Base-by-base conservation (phyloP, 2,797 vertebrate species). In the Sebastolobus alascanus region DNA sequence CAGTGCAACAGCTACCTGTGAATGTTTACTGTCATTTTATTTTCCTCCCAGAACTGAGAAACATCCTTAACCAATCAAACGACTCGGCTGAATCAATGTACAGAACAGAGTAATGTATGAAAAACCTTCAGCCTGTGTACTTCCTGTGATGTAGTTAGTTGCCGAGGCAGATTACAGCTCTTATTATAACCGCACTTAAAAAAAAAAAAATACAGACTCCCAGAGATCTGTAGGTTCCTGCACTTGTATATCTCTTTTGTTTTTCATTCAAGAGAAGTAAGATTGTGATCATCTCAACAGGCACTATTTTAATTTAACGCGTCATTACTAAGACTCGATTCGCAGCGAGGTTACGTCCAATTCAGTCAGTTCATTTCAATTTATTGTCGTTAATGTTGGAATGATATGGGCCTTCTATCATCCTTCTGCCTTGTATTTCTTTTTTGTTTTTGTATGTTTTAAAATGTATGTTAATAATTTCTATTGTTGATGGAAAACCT, bases 371-470 rank as follows among this genome's bases (percentile, higher is more conserved):
- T 77, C 22, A 69, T 77, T 80, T 79, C 14, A 68, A 55, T 73
- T 79, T 75, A 56, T 85, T 72, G 84, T 85, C 75, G 79, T 87
- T 85, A 29, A 80, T 71, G 84, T 89, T 79, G 74, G 82, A 88
- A 85, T 79, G 86, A 88, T 68, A 68, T 70, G 40, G 77, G 86
- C 87, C 87, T 92, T 89, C 74, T 83, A 60, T 92, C 82, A 85
- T 89, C 68, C 82, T 85, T 83, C 77, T 91, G 93, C 85, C 82
- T 93, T 91, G 88, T 90, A 87, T 20, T 52, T 52, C 16, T 83
- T 77, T 77, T 90, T 90, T 88, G 82, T 88, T 93, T 93, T 93
- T 90, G 85, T 93, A 90, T 91, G 85, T 90, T 92, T 84, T 76
- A 80, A 91, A 87, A 83, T 88, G 81, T 92, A 88, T 86, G 85